Evolutionary conservation across 2,113 vertebrate genomes (phyloP).

Genomic region (Vulpes vulpes): DNA sequence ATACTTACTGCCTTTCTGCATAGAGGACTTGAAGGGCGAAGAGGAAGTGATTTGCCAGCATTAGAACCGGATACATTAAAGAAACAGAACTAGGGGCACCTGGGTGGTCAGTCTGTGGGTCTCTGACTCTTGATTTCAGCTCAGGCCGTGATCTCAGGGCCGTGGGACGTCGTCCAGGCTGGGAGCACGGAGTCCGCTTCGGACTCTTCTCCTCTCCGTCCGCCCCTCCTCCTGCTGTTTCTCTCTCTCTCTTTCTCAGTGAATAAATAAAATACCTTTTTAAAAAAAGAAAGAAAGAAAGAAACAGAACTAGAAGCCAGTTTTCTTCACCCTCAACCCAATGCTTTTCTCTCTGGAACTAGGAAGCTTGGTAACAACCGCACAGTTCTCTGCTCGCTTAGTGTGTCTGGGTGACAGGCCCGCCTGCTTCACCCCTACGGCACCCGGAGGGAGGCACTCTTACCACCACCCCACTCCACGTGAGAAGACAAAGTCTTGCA

Average conservation of each 20-base stretch:
- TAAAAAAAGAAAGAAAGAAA: too few species aligned
- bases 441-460: neutral
- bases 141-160: neutral
- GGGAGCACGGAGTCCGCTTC: neutral
- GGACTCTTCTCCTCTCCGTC: neutral
- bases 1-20: neutral
- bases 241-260: neutral
- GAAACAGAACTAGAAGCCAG: neutral
- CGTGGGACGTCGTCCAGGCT: neutral
- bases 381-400: neutral
- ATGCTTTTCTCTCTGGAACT: neutral
- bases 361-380: neutral
- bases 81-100: neutral
- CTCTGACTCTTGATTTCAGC: neutral
- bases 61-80: neutral
- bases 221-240: neutral
- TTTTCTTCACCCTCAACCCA: neutral
- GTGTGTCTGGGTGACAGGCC: accelerated
- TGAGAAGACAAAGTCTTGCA: neutral
- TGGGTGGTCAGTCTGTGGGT: neutral
- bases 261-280: neutral
- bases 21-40: neutral
- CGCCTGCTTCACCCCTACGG: neutral
- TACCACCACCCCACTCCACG: neutral
- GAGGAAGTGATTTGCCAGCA: neutral